Base-by-base conservation (phyloP, 1,140 invertebrate genomes). In the Drosophila sulfurigaster region DNA sequence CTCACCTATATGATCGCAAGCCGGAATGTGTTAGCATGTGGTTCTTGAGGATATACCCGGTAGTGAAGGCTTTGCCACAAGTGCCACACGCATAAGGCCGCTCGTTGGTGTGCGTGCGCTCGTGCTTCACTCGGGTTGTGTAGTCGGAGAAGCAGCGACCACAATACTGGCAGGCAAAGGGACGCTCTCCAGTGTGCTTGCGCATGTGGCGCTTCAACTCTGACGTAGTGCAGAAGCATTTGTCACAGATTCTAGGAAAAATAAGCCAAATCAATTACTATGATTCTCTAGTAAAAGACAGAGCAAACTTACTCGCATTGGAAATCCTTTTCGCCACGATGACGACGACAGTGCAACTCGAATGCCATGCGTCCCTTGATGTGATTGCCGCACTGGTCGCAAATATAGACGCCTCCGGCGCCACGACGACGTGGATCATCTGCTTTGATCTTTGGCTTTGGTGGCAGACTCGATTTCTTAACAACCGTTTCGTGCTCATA, bases 11-110 rank as follows among this genome's bases (percentile, higher is more conserved):
- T 0, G 88, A 75, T 5, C 87, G 80, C 32, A 91, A 75, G 32
- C 87, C 87, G 74, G 87, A 91, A 88, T 91, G 87, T 76, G 86
- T 88, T 0, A 91, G 64, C 82, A 91, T 83, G 41, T 91, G 87
- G 56, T 91, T 91, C 46, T 91, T 91, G 0, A 91, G 78, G 58
- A 91, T 87, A 57, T 91, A 87, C 20, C 83, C 93, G 74, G 94
- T 94, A 13, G 94, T 94, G 62, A 94, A 94, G 7, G 94, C 94
- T 80, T 94, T 94, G 10, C 94, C 94, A 67, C 94, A 94, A 60
- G 94, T 94, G 20, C 89, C 91, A 69, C 94, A 94, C 68, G 93
- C 94, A 71, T 94, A 94, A 3, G 94, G 94, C 6, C 94, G 83
- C 72, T 94, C 94, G 65, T 94, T 94, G 20, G 94, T 94, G 81